phyloP scores from a whole-genome alignment of 1,140 invertebrate genomes.

The Orussus abietinus region DNA sequence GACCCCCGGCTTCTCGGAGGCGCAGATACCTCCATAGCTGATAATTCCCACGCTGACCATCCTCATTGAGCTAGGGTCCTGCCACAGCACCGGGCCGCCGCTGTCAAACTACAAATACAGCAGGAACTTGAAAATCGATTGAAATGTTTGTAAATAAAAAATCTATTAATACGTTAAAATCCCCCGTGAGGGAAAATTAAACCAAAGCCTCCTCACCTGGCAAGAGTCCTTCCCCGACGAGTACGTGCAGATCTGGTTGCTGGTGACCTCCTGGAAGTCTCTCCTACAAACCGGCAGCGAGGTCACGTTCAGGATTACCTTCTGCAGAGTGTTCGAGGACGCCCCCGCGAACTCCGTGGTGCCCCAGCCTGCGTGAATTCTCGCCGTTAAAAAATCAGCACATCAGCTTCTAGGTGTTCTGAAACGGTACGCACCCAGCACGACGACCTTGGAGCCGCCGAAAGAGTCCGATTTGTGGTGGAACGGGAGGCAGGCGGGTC shows the following conservation, averaged over 20 bases:
- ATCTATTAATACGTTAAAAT: too few relatives aligned
- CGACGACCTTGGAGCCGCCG: conserved; percentile 46
- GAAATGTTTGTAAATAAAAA: too few relatives aligned
- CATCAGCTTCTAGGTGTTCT: conserved; percentile 13
- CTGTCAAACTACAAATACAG: conserved; percentile 59
- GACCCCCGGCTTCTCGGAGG: conserved; percentile 45
- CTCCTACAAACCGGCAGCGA: conserved; percentile 50
- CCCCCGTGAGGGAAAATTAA: too few relatives aligned
- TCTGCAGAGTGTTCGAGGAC: conserved; percentile 55
- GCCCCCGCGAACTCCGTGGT: conserved; percentile 55
- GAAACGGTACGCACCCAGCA: conserved; percentile 51
- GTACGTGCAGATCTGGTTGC: conserved; percentile 66
- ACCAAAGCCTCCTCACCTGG: conserved; percentile 51
- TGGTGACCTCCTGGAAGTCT: conserved; percentile 34
- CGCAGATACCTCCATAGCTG: conserved; percentile 56
- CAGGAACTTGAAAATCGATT: conserved; percentile 15
- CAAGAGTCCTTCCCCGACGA: conserved; percentile 62
- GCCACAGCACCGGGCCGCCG: conserved; percentile 64
- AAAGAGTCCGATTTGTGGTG: conserved; percentile 50
- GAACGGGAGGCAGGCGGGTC: conserved; percentile 66
- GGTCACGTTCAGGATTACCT: conserved; percentile 60
- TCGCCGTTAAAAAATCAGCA: conserved; percentile 7
- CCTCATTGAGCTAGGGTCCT: conserved; percentile 46
- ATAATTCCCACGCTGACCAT: conserved; percentile 56
- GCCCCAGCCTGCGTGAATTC: conserved; percentile 61